Base-by-base conservation (phyloP, 2,888 invertebrate genomes). In the Hedya salicella region DNA sequence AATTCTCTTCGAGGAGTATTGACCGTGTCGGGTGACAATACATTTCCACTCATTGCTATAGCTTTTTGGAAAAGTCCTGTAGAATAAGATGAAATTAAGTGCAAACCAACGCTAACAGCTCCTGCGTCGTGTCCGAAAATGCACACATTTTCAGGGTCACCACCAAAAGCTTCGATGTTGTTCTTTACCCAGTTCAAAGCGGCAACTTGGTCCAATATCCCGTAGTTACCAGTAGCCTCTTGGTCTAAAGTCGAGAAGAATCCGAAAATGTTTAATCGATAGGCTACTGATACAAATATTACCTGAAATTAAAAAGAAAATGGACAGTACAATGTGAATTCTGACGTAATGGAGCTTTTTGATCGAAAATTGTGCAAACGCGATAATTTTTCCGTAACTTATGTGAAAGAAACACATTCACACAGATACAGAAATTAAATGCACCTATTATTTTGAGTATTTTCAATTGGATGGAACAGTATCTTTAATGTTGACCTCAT, bases 101-200 rank as follows among this genome's bases (percentile, higher is more conserved):
- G 97, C 0, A 97, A 86, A 0, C 95, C 96, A 3, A 96, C 95
- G 78, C 97, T 96, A 2, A 95, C 93, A 1, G 96, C 96, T 0
- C 97, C 97, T 0, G 96, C 94, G 44, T 96, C 96, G 77, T 97
- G 96, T 0, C 97, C 97, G 86, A 96, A 95, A 56, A 97, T 91
- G 64, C 95, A 95, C 11, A 97, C 94, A 70, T 96, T 96, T 25
- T 94, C 93, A 0, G 95, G 93, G 71, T 96, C 95, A 0, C 97
- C 97, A 2, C 95, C 95, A 76, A 97, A 97, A 44, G 90, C 85
- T 66, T 94, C 94, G 13, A 97, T 96, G 77, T 96, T 96, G 70
- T 93, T 94, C 75, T 95, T 95, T 0, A 97, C 94, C 97, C 97
- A 97, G 73, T 93, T 93, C 62, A 97, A 86, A 0, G 96, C 95